These are phyloP conservation scores for Anniella stebbinsi DNA, from an alignment of 2,797 vertebrate genomes.

Conservation along the genomic window DNA sequence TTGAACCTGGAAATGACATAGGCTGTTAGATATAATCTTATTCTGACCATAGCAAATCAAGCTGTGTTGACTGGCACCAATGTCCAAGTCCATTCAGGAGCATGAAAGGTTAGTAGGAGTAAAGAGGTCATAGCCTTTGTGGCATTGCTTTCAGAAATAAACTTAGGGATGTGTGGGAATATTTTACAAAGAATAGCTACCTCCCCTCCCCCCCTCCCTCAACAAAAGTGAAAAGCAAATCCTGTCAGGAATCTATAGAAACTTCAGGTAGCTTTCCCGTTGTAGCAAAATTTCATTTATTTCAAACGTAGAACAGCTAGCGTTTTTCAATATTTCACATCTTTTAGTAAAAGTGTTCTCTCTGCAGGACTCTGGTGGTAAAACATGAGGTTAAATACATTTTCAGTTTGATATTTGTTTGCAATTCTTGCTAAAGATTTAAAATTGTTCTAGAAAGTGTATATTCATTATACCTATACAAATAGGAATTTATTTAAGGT, in stretches of 20 bases:
- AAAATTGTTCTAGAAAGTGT: conserved; percentile 30
- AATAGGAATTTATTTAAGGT: conserved; percentile 4
- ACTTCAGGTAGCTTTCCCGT: conserved; percentile 66
- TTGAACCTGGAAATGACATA: conserved; percentile 86
- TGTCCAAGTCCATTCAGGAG: conserved; percentile 81
- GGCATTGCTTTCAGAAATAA: conserved; percentile 82
- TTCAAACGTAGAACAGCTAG: conserved; percentile 65
- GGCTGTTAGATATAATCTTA: conserved; percentile 85
- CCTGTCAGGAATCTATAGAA: conserved; percentile 76
- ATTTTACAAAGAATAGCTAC: conserved; percentile 83
- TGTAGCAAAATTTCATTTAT: conserved; percentile 64
- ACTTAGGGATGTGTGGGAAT: conserved; percentile 85
- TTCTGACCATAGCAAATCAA: conserved; percentile 86
- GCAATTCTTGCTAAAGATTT: conserved; percentile 25
- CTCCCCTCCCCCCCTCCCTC: conserved; percentile 50
- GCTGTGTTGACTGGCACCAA: conserved; percentile 83
- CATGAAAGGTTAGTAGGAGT: conserved; percentile 85
- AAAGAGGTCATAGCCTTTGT: conserved; percentile 84
- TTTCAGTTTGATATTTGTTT: conserved; percentile 40
- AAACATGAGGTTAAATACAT: conserved; percentile 44
- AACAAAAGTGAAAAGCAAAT: conserved; percentile 79
- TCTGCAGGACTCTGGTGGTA: conserved; percentile 55
- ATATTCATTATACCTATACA: conserved; percentile 20
- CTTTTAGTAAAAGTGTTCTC: conserved; percentile 69
- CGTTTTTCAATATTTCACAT: conserved; percentile 58